Percentiles rank a stretch among this genome's conserved stretches.
Evolutionary conservation across 2,797 vertebrate species (phyloP).

Genomic region (Cetoscarus ocellatus): DNA sequence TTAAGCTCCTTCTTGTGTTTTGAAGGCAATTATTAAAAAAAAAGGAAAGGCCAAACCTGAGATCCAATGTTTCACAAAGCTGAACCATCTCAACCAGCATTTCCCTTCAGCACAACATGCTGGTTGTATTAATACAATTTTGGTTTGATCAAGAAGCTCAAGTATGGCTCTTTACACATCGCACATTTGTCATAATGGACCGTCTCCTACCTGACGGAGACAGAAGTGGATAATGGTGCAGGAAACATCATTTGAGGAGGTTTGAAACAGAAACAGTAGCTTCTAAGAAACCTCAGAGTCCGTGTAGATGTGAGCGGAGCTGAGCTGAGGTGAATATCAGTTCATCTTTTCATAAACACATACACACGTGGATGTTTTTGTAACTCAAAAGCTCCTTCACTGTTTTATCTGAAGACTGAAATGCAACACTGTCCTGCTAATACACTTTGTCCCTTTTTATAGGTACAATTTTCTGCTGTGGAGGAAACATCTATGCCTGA

Average conservation of each 20-base stretch:
- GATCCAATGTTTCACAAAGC: background rate
- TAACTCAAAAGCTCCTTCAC: constrained; percentile 17
- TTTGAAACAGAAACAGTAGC: constrained; percentile 28
- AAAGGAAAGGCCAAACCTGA: background rate
- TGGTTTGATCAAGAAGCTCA: background rate
- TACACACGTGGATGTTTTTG: constrained; percentile 17
- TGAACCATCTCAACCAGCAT: background rate
- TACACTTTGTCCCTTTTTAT: constrained; percentile 43
- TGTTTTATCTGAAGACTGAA: constrained; percentile 46
- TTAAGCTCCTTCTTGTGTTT: background rate
- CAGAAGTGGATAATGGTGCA: constrained; percentile 48
- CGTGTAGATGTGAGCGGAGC: background rate
- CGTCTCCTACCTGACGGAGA: background rate
- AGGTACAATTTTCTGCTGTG: constrained; percentile 43
- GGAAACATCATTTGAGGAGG: constrained; percentile 28
- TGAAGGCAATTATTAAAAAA: background rate
- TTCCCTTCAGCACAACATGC: background rate
- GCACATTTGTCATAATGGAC: constrained; percentile 32
- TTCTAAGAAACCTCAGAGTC: constrained; percentile 22
- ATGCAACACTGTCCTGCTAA: constrained; percentile 55
- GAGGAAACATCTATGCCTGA: constrained; percentile 53
- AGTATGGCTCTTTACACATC: constrained; percentile 7
- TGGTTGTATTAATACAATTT: background rate
- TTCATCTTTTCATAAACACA: constrained; percentile 41
- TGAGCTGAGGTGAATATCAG: constrained; percentile 17